phyloP scores from a whole-genome alignment of 2,888 invertebrate species.

The Lamellibrachia columna region DNA sequence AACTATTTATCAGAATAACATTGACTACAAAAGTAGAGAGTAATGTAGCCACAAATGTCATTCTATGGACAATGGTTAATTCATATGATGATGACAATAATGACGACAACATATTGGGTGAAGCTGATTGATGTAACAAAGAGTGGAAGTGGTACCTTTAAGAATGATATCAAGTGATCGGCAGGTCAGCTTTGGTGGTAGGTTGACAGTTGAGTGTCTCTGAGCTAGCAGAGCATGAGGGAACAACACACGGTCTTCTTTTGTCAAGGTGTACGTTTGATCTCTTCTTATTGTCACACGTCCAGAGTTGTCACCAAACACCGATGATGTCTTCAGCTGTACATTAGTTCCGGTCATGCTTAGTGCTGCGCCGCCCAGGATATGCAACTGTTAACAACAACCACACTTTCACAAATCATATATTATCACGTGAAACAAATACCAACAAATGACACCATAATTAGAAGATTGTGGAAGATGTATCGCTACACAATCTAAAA shows the following conservation, averaged over 20 bases:
- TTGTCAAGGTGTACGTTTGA: constrained; percentile 42
- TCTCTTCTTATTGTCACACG: constrained; percentile 40
- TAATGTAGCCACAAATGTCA: no score
- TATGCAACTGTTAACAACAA: constrained; percentile 40
- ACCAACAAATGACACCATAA: no score
- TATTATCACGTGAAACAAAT: not conserved
- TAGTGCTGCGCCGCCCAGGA: constrained; percentile 47
- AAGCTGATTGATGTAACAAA: not conserved
- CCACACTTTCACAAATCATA: constrained; percentile 22
- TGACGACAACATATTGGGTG: no score
- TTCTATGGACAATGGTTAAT: no score
- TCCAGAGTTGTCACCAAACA: constrained; percentile 42
- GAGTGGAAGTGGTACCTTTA: constrained; percentile 42
- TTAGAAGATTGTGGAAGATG: no score
- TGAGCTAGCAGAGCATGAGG: constrained; percentile 45
- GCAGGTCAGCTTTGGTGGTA: constrained; percentile 48
- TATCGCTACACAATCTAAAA: no score
- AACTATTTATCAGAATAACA: no score
- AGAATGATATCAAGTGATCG: constrained; percentile 47
- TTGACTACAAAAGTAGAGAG: no score
- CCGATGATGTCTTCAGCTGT: constrained; percentile 36
- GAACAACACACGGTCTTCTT: constrained; percentile 39
- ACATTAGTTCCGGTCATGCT: constrained; percentile 42
- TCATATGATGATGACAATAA: no score
- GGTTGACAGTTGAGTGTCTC: constrained; percentile 41